Evolutionary conservation across 2,888 invertebrate species (phyloP).

Genomic region (Heliconius sara): DNA sequence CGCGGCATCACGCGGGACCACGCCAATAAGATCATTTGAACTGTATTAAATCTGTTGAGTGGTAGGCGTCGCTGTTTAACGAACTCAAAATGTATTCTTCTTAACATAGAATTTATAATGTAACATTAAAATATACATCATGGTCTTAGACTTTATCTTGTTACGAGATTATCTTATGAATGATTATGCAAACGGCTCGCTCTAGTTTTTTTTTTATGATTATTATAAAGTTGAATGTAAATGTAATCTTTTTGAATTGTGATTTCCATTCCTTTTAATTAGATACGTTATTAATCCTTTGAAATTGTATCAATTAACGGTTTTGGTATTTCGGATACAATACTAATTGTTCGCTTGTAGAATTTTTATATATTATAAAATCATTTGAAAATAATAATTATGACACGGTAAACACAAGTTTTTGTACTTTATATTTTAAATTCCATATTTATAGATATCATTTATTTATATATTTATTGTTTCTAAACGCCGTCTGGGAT

Average conservation of each 20-base stretch:
- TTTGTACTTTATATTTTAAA: no score
- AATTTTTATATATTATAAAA: no score
- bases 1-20: slow-evolving; percentile 34
- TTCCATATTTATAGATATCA: no score
- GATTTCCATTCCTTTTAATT: neutral
- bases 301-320: no score
- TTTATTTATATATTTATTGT: neutral
- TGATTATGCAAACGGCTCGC: neutral
- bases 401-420: no score
- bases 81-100: slow-evolving; percentile 33
- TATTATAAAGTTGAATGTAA: neutral
- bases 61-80: slow-evolving; percentile 43
- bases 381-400: no score
- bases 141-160: neutral
- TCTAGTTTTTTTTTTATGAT: neutral
- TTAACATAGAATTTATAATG: slow-evolving; percentile 30
- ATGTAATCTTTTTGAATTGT: neutral
- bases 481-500: neutral
- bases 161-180: slow-evolving; percentile 17
- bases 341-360: no score
- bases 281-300: no score
- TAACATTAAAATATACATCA: slow-evolving; percentile 14
- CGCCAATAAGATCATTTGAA: slow-evolving; percentile 49
- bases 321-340: no score
- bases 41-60: slow-evolving; percentile 45